These are phyloP conservation scores for Notolepis coatsorum DNA, from an alignment of 2,797 vertebrate genomes.

Conservation along the genomic window DNA sequence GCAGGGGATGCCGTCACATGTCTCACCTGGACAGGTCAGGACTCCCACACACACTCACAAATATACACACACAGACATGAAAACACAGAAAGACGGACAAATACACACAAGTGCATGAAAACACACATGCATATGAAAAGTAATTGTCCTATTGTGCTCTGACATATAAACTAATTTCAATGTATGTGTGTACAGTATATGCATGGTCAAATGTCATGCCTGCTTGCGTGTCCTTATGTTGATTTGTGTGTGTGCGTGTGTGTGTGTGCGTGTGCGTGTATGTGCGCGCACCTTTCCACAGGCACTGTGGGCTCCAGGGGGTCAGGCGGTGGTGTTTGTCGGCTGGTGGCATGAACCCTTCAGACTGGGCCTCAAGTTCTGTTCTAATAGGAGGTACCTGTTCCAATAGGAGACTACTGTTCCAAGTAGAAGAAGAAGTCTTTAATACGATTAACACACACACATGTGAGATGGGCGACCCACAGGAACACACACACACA, in stretches of 20 bases:
- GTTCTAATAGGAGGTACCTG: no score
- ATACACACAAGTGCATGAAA: background rate
- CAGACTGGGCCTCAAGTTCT: constrained; percentile 84
- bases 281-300: constrained; percentile 45
- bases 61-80: no score
- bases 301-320: constrained; percentile 87
- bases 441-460: no score
- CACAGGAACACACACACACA: no score
- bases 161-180: background rate
- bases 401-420: no score
- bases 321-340: constrained; percentile 85
- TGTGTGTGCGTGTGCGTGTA: background rate
- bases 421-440: no score
- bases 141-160: background rate
- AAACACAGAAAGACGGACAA: background rate
- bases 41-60: background rate
- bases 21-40: constrained; percentile 84
- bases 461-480: no score
- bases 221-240: background rate
- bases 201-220: background rate
- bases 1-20: constrained; percentile 65
- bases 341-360: constrained; percentile 87
- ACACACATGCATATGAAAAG: background rate
- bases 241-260: background rate
- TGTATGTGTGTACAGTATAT: background rate